A percentile compares a stretch with the other conserved stretches of the same genome.
Conservation (phyloP, 2,113 vertebrate species). For the Leptobrachium ailaonicum region DNA sequence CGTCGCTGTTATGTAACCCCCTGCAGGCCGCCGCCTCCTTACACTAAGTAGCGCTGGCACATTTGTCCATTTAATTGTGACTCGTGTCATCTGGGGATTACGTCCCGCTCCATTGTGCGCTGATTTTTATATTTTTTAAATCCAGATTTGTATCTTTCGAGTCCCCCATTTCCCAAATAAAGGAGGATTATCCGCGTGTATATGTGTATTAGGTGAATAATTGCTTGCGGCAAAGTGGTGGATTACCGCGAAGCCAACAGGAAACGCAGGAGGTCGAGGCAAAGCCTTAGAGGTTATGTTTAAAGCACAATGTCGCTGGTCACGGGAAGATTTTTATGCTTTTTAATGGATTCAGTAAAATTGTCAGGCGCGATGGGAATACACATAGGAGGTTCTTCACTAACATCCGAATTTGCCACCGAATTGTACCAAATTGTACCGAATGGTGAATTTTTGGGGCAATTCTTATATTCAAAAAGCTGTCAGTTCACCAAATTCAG, state of each 20-base stretch:
- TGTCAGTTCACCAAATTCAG: too few relatives aligned
- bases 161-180: constrained; percentile 43
- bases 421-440: too few relatives aligned
- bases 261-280: not conserved
- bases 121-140: constrained; percentile 12
- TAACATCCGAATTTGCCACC: too few relatives aligned
- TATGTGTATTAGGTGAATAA: constrained; percentile 17
- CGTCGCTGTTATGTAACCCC: not conserved
- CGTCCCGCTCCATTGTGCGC: constrained; percentile 13
- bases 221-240: not conserved
- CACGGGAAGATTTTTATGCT: too few relatives aligned
- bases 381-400: too few relatives aligned
- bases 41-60: constrained; percentile 31
- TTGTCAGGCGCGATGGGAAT: too few relatives aligned
- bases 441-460: too few relatives aligned
- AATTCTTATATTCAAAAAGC: too few relatives aligned
- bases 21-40: constrained; percentile 11
- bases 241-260: not conserved
- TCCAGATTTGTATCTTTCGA: constrained; percentile 19
- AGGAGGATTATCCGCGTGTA: constrained; percentile 35
- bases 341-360: too few relatives aligned
- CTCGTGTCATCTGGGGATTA: constrained; percentile 32
- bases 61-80: constrained; percentile 5
- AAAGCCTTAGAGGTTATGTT: constrained; percentile 15
- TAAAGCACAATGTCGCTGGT: not conserved